phyloP scores from a whole-genome alignment of 1,140 invertebrate species.

The Ephestia elutella region DNA sequence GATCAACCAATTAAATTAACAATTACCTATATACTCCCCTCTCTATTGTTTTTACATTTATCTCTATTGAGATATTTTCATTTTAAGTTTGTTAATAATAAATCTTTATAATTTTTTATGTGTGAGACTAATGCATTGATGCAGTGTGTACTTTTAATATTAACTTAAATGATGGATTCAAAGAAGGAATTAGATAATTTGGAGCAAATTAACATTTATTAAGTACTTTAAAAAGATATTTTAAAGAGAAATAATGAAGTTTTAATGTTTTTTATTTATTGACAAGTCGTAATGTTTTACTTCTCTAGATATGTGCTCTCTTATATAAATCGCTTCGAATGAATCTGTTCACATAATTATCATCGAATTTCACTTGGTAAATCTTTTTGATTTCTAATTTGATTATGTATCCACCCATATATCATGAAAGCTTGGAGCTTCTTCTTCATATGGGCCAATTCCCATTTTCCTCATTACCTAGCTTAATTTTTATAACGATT shows the following conservation, averaged over 20 bases:
- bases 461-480: too few relatives aligned
- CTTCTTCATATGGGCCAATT: too few relatives aligned
- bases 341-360: too few relatives aligned
- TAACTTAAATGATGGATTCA: neutral
- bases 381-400: too few relatives aligned
- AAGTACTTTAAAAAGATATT: too few relatives aligned
- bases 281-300: neutral
- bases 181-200: neutral
- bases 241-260: neutral
- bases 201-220: too few relatives aligned
- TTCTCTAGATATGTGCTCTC: neutral
- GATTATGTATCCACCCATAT: too few relatives aligned
- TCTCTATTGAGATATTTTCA: neutral
- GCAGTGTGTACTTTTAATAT: neutral
- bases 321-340: neutral
- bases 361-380: too few relatives aligned
- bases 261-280: neutral
- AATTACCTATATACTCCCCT: neutral
- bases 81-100: neutral
- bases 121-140: neutral
- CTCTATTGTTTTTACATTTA: neutral
- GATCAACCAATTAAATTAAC: neutral
- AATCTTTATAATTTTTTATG: neutral
- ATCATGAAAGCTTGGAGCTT: too few relatives aligned
- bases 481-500: too few relatives aligned